phyloP scores from a whole-genome alignment of 2,113 vertebrate genomes.

The Corythornis vintsioides region DNA sequence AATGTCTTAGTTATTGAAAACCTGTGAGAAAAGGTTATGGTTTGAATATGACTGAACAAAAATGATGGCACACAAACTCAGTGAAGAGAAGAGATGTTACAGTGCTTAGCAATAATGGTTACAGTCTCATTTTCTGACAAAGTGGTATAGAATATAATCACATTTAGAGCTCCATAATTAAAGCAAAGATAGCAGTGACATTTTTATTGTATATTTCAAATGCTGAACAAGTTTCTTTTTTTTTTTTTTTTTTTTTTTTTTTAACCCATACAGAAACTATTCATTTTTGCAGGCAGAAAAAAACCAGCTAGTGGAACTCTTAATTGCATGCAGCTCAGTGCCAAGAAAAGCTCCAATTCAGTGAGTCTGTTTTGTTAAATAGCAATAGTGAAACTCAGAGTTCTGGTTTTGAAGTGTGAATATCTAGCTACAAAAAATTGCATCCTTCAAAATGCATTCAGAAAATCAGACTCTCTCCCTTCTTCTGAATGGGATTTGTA shows the following conservation, averaged over 20 bases:
- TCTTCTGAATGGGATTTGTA: background rate
- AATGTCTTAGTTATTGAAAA: constrained; percentile 63
- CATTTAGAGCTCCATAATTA: constrained; percentile 61
- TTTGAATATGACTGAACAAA: constrained; percentile 63
- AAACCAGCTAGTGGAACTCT: constrained; percentile 48
- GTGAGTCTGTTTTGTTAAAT: background rate
- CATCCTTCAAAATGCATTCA: background rate
- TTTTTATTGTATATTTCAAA: constrained; percentile 65
- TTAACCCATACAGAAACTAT: constrained; percentile 8
- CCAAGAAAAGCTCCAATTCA: constrained; percentile 11
- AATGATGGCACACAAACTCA: constrained; percentile 54
- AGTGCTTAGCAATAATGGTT: constrained; percentile 57
- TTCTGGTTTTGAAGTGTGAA: background rate
- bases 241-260: background rate
- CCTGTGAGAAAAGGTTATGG: constrained; percentile 6
- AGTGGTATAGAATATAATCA: constrained; percentile 57
- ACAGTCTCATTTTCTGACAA: constrained; percentile 62
- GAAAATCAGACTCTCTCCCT: background rate
- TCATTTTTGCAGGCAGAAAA: constrained; percentile 48
- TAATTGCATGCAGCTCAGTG: constrained; percentile 25
- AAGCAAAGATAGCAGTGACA: constrained; percentile 62
- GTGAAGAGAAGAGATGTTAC: constrained; percentile 56
- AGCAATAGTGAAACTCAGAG: background rate
- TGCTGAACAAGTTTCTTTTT: constrained; percentile 45
- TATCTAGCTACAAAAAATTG: background rate